Conservation (phyloP, 2,797 vertebrate genomes). For the Phataginus tricuspis region DNA sequence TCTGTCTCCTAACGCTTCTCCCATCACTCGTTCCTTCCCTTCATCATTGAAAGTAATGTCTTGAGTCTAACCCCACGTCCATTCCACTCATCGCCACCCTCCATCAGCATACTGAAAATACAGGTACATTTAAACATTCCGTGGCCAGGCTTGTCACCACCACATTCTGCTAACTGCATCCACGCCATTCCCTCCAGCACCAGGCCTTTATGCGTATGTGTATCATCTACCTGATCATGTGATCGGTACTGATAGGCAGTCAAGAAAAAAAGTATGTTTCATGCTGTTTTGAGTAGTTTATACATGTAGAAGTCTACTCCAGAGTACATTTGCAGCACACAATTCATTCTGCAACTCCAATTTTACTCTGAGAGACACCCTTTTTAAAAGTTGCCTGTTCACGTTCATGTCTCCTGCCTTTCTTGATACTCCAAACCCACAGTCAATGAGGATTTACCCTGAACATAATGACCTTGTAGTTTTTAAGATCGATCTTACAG, state of each 20-base stretch:
- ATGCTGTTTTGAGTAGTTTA: neutral
- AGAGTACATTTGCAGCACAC: neutral
- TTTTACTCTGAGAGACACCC: neutral
- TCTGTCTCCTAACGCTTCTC: neutral
- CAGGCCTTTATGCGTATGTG: neutral
- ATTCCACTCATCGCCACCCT: no score
- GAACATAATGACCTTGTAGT: neutral
- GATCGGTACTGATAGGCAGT: neutral
- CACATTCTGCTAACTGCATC: neutral
- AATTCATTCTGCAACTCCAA: neutral
- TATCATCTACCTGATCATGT: neutral
- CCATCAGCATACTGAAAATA: neutral
- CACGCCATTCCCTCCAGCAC: neutral
- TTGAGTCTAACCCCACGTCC: neutral
- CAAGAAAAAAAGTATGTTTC: neutral
- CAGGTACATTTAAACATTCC: neutral
- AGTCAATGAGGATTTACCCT: neutral
- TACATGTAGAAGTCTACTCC: neutral
- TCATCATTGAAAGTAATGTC: neutral
- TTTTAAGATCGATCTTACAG: constrained; percentile 6
- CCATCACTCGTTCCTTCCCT: neutral
- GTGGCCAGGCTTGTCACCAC: neutral
- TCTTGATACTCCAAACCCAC: constrained; percentile 18
- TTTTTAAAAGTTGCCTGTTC: neutral
- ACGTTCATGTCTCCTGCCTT: neutral